A percentile compares a stretch with the other conserved stretches of the same genome.
Evolutionary conservation across 2,113 vertebrate species (phyloP).

Genomic region (Amphiprion percula): DNA sequence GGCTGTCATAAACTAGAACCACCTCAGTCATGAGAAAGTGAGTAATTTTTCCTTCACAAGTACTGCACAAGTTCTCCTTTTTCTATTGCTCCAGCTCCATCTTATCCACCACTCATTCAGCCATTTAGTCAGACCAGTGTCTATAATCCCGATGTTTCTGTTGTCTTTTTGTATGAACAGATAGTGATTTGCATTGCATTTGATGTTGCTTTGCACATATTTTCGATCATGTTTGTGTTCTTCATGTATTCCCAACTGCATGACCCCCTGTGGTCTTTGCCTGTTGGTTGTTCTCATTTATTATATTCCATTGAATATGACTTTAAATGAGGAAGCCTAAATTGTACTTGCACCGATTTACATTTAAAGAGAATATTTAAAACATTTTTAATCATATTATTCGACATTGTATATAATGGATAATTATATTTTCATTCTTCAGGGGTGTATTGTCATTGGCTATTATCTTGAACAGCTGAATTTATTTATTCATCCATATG

Average conservation of each 20-base stretch:
- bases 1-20: too few species aligned
- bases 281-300: conserved; percentile 7
- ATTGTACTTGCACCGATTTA: conserved; percentile 48
- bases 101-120: background rate
- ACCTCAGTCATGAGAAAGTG: too few species aligned
- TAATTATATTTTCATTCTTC: conserved; percentile 14
- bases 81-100: background rate
- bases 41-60: too few species aligned
- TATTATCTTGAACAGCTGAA: conserved; percentile 44
- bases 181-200: too few species aligned
- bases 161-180: background rate
- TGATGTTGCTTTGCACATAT: background rate
- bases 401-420: conserved; percentile 12
- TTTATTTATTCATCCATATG: conserved; percentile 50
- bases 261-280: background rate
- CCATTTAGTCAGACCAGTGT: background rate
- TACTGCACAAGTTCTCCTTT: conserved; percentile 4
- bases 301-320: conserved; percentile 23
- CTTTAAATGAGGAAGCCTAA: conserved; percentile 7
- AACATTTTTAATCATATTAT: conserved; percentile 26
- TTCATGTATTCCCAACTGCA: background rate
- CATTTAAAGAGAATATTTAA: conserved; percentile 64
- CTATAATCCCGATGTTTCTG: background rate
- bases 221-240: background rate
- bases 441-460: conserved; percentile 11